Conservation (phyloP, 2,113 vertebrate genomes). For the Thinocorus orbignyianus region DNA sequence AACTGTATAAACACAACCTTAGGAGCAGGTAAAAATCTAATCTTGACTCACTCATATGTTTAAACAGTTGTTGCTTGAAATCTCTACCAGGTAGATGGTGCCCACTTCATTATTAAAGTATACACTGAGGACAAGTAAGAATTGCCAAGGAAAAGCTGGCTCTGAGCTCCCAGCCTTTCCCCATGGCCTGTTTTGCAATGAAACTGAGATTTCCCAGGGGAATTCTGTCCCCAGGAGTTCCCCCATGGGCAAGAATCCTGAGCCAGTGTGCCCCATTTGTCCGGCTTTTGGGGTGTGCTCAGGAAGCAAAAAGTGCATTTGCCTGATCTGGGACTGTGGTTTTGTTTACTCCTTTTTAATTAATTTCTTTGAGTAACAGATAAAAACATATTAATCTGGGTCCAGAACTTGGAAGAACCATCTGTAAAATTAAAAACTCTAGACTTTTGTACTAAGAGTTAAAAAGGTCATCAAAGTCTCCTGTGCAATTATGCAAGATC, state of each 20-base stretch:
- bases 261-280: fast-evolving
- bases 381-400: background rate
- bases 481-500: background rate
- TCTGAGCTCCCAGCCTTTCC: background rate
- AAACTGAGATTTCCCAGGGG: background rate
- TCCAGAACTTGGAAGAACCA: background rate
- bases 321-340: background rate
- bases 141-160: background rate
- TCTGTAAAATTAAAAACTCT: background rate
- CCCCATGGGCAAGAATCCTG: background rate
- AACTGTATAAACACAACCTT: background rate
- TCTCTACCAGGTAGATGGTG: background rate
- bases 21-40: background rate
- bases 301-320: background rate
- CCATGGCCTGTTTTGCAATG: background rate
- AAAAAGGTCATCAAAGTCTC: background rate
- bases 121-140: background rate
- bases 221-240: background rate
- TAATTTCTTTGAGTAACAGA: background rate
- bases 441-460: background rate
- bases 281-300: background rate
- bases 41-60: background rate
- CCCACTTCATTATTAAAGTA: background rate
- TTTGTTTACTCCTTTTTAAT: background rate
- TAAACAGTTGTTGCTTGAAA: background rate